Evolutionary conservation across 1,140 invertebrate genomes (phyloP), one percentile per base, ranked within the genome.

Genomic region (Trichonephila inaurata): DNA sequence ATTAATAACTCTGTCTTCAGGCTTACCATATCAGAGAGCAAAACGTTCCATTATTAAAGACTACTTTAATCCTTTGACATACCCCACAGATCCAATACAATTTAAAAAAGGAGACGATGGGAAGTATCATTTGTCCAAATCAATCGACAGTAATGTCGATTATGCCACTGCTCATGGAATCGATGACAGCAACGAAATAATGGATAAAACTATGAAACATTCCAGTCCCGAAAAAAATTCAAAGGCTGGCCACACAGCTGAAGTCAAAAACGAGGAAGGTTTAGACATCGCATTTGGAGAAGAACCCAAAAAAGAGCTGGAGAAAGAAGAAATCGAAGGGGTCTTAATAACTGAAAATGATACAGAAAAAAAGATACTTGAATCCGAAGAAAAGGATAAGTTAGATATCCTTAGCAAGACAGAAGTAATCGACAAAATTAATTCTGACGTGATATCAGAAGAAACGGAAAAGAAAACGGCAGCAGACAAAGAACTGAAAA

Each of bases 31-130:
- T 40, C 86, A 64, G 18, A 64, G 28, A 44, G 24, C 4, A 3
- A 88, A 4, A 24, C 28, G 60, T 1, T 5, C 62, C 18, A 64
- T 88, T 64, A 21, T 64, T 21, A 88, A 88, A 64, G 86, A 88
- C 21, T 85, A 85, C 51, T 28, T 85, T 21, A 88, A 64, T 18
- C 60, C 86, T 64, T 33, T 62, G 10, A 64, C 61, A 21, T 88
- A 64, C 21, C 60, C 86, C 14, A 62, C 61, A 19, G 61, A 28
- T 58, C 10, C 14, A 24, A 19, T 88, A 18, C 18, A 64, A 40
- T 64, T 88, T 61, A 19, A 88, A 64, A 62, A 88, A 21, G 60
- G 51, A 33, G 86, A 62, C 2, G 86, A 64, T 10, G 60, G 60
- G 7, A 88, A 62, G 21, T 88, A 40, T 14, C 61, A 88, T 21